Percentiles rank a stretch among this genome's conserved stretches.
Evolutionary conservation across 2,113 vertebrate genomes (phyloP).

Genomic region (Candoia aspera): DNA sequence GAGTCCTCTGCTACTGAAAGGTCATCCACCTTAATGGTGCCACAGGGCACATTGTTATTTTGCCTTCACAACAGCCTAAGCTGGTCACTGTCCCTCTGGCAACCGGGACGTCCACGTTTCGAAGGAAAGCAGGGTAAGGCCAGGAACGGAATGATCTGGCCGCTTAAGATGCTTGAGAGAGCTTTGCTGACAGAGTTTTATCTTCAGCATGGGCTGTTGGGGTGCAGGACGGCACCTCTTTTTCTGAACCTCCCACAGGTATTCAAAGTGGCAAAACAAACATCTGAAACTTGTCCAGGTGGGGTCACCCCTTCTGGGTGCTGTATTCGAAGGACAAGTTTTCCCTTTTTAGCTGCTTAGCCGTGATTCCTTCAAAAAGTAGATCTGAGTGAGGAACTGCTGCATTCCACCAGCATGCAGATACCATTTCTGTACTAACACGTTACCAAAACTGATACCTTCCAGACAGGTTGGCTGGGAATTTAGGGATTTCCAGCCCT

Average conservation of each 20-base stretch:
- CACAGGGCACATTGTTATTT: neutral
- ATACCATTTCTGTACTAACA: too few relatives aligned
- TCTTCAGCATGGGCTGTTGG: neutral
- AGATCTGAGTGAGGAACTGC: too few relatives aligned
- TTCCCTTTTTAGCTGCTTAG: too few relatives aligned
- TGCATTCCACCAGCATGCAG: too few relatives aligned
- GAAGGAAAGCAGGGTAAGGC: neutral
- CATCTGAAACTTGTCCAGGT: neutral
- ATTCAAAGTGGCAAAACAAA: neutral
- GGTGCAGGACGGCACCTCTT: neutral
- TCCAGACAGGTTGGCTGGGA: too few relatives aligned
- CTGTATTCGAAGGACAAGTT: too few relatives aligned
- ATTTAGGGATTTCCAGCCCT: too few relatives aligned
- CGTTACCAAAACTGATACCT: too few relatives aligned
- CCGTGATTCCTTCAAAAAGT: too few relatives aligned
- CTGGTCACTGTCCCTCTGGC: neutral
- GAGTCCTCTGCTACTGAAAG: neutral
- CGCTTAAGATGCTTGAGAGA: neutral
- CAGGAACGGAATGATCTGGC: neutral
- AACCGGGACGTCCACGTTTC: neutral
- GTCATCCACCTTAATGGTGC: neutral
- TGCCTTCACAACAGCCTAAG: neutral
- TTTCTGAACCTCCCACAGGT: neutral
- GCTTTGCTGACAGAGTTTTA: neutral
- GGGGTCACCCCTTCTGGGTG: neutral